These are phyloP conservation scores for Proteles cristata DNA, from an alignment of 2,113 vertebrate genomes.

Conservation along the genomic window DNA sequence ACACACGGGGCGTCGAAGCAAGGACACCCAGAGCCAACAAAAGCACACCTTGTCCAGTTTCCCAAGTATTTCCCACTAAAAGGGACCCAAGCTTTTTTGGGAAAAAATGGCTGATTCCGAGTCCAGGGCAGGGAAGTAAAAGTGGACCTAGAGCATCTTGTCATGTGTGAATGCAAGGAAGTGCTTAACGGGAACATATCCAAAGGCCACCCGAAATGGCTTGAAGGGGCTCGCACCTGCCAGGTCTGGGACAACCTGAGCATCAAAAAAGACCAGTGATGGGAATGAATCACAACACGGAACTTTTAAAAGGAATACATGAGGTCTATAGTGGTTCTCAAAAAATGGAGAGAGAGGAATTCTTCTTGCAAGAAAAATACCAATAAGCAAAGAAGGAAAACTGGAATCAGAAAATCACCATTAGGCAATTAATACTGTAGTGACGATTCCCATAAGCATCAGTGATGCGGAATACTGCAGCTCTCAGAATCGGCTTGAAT, in stretches of 20 bases:
- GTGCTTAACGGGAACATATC: neutral
- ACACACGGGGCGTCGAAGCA: neutral
- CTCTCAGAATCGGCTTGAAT: neutral
- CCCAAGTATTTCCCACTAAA: neutral
- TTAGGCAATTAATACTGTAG: neutral
- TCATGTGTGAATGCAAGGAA: neutral
- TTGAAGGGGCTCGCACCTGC: neutral
- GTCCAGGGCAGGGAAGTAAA: neutral
- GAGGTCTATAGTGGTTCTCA: neutral
- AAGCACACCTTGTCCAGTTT: neutral
- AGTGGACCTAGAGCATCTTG: neutral
- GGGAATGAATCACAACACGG: neutral
- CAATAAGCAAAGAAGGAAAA: neutral
- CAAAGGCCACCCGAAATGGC: neutral
- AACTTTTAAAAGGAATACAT: neutral
- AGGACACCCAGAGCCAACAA: neutral
- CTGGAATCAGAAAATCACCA: neutral
- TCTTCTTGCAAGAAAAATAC: neutral
- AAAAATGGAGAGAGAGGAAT: neutral
- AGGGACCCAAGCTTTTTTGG: neutral
- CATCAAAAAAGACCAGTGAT: conserved; percentile 23
- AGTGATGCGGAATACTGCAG: neutral
- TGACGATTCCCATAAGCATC: neutral
- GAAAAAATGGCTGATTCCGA: neutral
- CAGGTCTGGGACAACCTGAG: neutral